These are phyloP conservation scores for Ectropis crepuscularia DNA, from an alignment of 2,888 invertebrate species.

Conservation along the genomic window DNA sequence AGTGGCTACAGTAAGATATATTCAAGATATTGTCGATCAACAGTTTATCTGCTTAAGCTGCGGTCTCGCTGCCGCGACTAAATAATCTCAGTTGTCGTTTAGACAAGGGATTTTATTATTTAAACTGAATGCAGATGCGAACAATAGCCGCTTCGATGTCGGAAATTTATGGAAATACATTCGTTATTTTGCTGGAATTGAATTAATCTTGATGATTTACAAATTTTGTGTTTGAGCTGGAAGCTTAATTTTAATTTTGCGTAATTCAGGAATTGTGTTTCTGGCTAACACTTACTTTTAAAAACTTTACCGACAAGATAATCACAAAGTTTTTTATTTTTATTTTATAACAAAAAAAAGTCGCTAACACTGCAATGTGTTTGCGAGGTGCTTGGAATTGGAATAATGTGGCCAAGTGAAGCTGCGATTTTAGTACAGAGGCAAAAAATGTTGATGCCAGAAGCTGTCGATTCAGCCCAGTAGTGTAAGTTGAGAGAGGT, in stretches of 20 bases:
- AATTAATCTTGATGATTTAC: constrained; percentile 17
- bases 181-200: constrained; percentile 20
- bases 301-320: no score
- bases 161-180: constrained; percentile 19
- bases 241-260: constrained; percentile 5
- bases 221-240: constrained; percentile 8
- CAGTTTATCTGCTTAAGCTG: constrained; percentile 51
- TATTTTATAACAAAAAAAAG: no score
- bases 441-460: no score
- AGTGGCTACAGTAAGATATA: constrained; percentile 51
- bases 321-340: no score
- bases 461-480: no score
- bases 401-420: no score
- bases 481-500: no score
- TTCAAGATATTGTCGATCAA: constrained; percentile 71
- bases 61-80: constrained; percentile 23
- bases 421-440: no score
- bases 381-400: no score
- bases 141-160: constrained; percentile 17
- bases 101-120: constrained; percentile 23
- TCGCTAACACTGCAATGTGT: no score
- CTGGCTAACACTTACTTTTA: background rate
- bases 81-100: constrained; percentile 21
- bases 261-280: background rate
- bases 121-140: constrained; percentile 21